Evolutionary conservation across 2,797 vertebrate species (phyloP), one percentile per base, ranked within the genome.

Genomic region (Okamejei kenojei): DNA sequence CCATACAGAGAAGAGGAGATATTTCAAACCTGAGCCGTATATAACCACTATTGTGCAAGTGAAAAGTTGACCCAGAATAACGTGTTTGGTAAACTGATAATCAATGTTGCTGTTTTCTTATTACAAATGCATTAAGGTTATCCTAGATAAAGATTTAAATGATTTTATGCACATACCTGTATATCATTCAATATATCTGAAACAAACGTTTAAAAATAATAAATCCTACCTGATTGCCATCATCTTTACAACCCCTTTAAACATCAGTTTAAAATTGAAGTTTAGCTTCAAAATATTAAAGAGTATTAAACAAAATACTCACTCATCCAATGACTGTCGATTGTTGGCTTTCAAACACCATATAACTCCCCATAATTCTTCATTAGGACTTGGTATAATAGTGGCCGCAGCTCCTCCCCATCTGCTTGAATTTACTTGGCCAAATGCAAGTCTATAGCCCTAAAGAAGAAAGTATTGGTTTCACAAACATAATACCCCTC

Each of bases 401-500:
- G 98, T 98, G 86, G 98, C 98, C 94, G 97, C 97, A 81, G 98
- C 97, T 94, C 98, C 98, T 54, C 97, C 97, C 98, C 98, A 99
- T n/a, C 96, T 95, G 86, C 97, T 97, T 96, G 96, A 96, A 94
- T 96, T 95, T 1, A 0, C 2, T n/a, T 29, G 1, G 93, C 98
- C 98, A 96, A 99, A 99, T 93, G 97, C 96, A 61, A 99, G 95
- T 93, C 96, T 98, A 95, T 97, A 98, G 95, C 98, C 97, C 98
- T 99, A 95, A 94, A 95, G 95, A 95, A 76, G 88, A 95, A 96
- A 65, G 5, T 5, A 94, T 95, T 54, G 7, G 93, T 94, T 93
- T 32, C 45, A 73, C 76, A 78, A 63, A 79, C 93, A 91, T 93
- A 68, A 77, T 93, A 94, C 82, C 93, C 32, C 29, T 93, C 65